phyloP scores from a whole-genome alignment of 2,888 invertebrate species.

The Brachypalpus laphriformis region DNA sequence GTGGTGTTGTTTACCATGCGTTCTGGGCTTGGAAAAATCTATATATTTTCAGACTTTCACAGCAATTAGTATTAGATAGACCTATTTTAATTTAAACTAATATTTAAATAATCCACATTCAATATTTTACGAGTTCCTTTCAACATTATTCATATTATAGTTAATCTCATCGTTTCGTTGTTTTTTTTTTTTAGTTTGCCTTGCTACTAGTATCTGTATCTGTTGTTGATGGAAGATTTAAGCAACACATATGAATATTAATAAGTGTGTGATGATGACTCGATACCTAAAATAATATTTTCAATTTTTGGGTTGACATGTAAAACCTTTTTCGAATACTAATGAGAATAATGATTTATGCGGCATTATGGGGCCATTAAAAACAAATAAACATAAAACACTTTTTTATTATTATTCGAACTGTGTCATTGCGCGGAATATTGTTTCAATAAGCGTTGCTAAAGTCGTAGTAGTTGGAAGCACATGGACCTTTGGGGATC shows the following conservation, averaged over 20 bases:
- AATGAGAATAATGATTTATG: slow-evolving; percentile 76
- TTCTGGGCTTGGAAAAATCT: no score
- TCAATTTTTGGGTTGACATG: slow-evolving; percentile 70
- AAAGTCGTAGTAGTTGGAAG: slow-evolving; percentile 58
- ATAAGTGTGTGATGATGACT: slow-evolving; percentile 64
- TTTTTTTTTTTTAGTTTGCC: slow-evolving; percentile 19
- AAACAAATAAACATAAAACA: slow-evolving; percentile 77
- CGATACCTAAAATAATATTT: slow-evolving; percentile 69
- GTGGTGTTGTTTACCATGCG: no score
- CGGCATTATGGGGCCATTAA: slow-evolving; percentile 77
- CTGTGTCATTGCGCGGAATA: slow-evolving; percentile 72
- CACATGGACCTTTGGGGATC: slow-evolving; percentile 67
- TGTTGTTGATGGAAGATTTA: slow-evolving; percentile 54
- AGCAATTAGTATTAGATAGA: background rate
- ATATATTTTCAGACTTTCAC: background rate
- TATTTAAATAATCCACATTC: slow-evolving; percentile 35
- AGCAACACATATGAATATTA: slow-evolving; percentile 67
- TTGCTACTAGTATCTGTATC: slow-evolving; percentile 55
- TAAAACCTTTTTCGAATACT: slow-evolving; percentile 72
- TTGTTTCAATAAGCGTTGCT: slow-evolving; percentile 42
- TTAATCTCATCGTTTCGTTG: slow-evolving; percentile 22
- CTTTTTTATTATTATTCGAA: slow-evolving; percentile 71
- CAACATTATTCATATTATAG: slow-evolving; percentile 26
- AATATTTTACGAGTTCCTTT: slow-evolving; percentile 36
- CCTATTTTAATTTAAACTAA: slow-evolving; percentile 22